These are phyloP conservation scores for Lathronympha strigana DNA, from an alignment of 2,888 invertebrate genomes.

Conservation along the genomic window DNA sequence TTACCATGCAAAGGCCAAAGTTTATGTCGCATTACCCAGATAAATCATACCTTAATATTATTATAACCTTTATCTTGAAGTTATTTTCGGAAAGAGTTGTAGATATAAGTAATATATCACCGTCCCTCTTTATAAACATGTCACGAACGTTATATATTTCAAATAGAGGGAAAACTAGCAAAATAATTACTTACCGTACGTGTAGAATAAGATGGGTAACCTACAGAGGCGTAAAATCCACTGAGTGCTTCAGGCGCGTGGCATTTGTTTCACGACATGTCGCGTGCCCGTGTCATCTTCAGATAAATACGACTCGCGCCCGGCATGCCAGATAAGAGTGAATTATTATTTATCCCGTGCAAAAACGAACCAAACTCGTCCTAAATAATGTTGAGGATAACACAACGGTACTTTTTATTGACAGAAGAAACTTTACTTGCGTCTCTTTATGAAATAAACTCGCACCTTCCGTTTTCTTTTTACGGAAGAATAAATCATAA, in stretches of 20 bases:
- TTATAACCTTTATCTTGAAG: neutral
- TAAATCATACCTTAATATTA: neutral
- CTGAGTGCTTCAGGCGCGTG: conserved; percentile 19
- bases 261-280: conserved; percentile 32
- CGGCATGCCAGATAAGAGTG: conserved; percentile 37
- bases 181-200: conserved; percentile 27
- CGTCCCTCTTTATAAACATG: conserved; percentile 5
- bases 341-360: conserved; percentile 32
- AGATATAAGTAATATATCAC: neutral
- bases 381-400: conserved; percentile 35
- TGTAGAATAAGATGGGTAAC: conserved; percentile 18
- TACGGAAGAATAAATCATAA: conserved; percentile 38
- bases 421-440: conserved; percentile 37
- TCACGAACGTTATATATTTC: conserved; percentile 16
- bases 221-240: conserved; percentile 23
- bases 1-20: neutral
- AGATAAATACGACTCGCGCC: conserved; percentile 32
- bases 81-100: neutral
- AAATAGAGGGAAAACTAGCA: conserved; percentile 9
- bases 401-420: conserved; percentile 32
- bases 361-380: conserved; percentile 26
- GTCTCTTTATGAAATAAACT: conserved; percentile 31
- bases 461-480: conserved; percentile 36
- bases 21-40: conserved; percentile 8
- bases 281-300: conserved; percentile 34